Evolutionary conservation across 1,140 invertebrate species (phyloP).

Genomic region (Trinorchestia longiramus): DNA sequence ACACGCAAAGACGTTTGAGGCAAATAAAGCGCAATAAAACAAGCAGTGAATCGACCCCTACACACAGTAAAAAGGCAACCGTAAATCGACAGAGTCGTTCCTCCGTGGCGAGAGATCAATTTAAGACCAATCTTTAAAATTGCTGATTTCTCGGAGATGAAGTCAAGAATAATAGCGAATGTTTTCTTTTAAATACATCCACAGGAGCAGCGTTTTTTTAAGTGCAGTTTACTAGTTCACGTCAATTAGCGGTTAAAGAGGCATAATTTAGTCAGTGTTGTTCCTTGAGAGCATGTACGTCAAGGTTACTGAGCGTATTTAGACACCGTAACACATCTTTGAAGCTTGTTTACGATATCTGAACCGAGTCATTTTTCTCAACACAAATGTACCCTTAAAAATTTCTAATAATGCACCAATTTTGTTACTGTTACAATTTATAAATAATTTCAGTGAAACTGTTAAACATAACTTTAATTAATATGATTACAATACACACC

Average conservation of each 20-base stretch:
- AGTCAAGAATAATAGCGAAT: not conserved
- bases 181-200: not conserved
- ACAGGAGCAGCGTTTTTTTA: not conserved
- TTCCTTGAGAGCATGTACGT: not conserved
- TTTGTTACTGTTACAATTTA: not conserved
- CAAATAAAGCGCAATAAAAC: conserved; percentile 1
- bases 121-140: not conserved
- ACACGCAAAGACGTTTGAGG: not conserved
- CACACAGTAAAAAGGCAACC: not conserved
- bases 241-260: not conserved
- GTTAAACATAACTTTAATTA: too few relatives aligned
- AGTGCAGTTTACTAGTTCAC: not conserved
- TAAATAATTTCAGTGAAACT: not conserved
- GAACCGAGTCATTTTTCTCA: not conserved
- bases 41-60: not conserved
- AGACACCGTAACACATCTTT: not conserved
- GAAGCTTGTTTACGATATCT: not conserved
- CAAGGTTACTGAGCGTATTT: not conserved
- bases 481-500: too few relatives aligned
- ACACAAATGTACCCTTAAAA: not conserved
- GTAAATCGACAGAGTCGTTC: not conserved
- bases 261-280: not conserved
- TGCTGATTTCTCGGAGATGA: not conserved
- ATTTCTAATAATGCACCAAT: not conserved
- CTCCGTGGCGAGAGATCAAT: not conserved